These are phyloP conservation scores for Bombus waltoni DNA, from an alignment of 1,140 invertebrate genomes.

Conservation along the genomic window DNA sequence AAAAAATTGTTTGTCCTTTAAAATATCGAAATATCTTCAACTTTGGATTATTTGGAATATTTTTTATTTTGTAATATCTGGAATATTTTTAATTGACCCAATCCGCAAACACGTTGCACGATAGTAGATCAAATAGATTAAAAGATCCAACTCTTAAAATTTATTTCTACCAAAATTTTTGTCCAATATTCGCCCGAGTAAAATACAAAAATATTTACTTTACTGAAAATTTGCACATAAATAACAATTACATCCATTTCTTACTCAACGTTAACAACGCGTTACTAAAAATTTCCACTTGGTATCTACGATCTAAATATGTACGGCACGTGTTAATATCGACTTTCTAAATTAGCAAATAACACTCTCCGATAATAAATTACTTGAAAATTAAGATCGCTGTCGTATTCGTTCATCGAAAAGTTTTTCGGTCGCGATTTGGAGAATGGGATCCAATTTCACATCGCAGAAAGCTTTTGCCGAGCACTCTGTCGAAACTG, in stretches of 20 bases:
- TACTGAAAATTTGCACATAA: too few species aligned
- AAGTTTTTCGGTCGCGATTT: background rate
- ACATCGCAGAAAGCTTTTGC: background rate
- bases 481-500: background rate
- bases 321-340: too few species aligned
- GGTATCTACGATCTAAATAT: too few species aligned
- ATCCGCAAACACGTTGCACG: background rate
- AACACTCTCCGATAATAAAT: background rate
- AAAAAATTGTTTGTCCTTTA: conserved; percentile 1
- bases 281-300: too few species aligned
- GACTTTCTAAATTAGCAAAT: background rate
- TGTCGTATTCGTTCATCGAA: background rate
- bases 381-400: background rate
- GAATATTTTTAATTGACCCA: too few species aligned
- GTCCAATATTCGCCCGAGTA: background rate
- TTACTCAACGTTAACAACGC: too few species aligned
- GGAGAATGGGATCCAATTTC: background rate
- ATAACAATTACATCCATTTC: too few species aligned
- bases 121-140: background rate
- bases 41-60: background rate
- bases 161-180: background rate
- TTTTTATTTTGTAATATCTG: too few species aligned
- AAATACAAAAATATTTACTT: background rate
- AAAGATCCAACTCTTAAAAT: background rate
- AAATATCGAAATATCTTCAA: background rate